Evolutionary conservation across 2,797 vertebrate genomes (phyloP).

Genomic region (Pseudopleuronectes americanus): DNA sequence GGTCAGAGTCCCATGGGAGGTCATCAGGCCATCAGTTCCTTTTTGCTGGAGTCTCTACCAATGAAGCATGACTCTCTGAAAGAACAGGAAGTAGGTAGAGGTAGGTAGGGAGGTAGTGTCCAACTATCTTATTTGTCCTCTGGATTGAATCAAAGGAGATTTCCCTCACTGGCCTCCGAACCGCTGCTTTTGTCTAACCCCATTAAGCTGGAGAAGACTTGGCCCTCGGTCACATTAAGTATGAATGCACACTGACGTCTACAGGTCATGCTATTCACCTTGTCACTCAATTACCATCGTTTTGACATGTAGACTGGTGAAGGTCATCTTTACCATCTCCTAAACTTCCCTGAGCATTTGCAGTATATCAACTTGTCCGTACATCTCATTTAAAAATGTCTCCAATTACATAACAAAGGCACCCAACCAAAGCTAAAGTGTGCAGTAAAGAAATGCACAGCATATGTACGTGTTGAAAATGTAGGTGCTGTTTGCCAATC

Average conservation of each 20-base stretch:
- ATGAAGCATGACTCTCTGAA: background rate
- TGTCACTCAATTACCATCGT: background rate
- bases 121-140: conserved; percentile 32
- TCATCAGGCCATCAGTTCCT: background rate
- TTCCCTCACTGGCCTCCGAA: conserved; percentile 19
- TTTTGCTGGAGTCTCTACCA: background rate
- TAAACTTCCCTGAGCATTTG: background rate
- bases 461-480: conserved; percentile 5
- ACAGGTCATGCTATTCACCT: conserved; percentile 17
- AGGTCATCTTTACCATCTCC: background rate
- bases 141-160: conserved; percentile 22
- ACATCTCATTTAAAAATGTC: background rate
- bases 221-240: conserved; percentile 36
- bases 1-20: background rate
- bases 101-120: too few relatives aligned
- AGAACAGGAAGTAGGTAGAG: background rate
- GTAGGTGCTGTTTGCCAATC: background rate
- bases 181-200: conserved; percentile 35
- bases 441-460: background rate
- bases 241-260: background rate
- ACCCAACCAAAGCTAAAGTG: background rate
- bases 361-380: background rate
- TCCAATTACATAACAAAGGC: background rate
- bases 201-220: conserved; percentile 46
- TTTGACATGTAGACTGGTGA: background rate